These are phyloP conservation scores for Agonum fuliginosum DNA, from an alignment of 2,888 invertebrate genomes.

Conservation along the genomic window DNA sequence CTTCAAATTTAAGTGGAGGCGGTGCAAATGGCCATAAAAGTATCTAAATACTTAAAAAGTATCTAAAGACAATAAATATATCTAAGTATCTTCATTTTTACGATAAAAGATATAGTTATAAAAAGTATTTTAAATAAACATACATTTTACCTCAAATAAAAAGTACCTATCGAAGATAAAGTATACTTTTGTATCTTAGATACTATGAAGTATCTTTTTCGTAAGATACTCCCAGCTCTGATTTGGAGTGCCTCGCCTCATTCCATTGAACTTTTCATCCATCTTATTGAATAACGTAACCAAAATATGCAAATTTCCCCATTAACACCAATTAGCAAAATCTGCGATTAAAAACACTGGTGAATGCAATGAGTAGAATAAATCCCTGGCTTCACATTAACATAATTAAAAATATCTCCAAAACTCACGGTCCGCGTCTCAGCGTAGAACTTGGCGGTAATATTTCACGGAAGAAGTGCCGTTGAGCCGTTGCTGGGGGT, in stretches of 20 bases:
- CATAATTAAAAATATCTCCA: conserved; percentile 30
- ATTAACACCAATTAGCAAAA: conserved; percentile 35
- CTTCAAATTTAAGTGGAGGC: no score
- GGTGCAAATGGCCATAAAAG: no score
- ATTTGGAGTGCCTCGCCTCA: background rate
- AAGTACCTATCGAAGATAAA: background rate
- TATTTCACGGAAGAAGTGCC: conserved; percentile 16
- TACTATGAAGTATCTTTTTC: no score
- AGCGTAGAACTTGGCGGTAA: conserved; percentile 4
- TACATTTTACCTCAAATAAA: no score
- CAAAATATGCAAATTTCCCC: conserved; percentile 27
- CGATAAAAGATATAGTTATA: no score
- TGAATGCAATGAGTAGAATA: conserved; percentile 23
- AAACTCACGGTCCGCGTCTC: conserved; percentile 6
- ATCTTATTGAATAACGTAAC: background rate
- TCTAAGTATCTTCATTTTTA: no score
- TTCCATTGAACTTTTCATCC: background rate
- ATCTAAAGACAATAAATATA: no score
- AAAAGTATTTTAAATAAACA: no score
- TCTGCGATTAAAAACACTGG: conserved; percentile 24
- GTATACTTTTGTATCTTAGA: no score
- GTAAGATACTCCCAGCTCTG: no score
- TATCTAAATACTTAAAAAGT: no score
- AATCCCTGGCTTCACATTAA: conserved; percentile 10
- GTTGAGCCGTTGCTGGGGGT: background rate